These are phyloP conservation scores for Clarias fuscus DNA, from an alignment of 2,797 vertebrate species.

Conservation along the genomic window DNA sequence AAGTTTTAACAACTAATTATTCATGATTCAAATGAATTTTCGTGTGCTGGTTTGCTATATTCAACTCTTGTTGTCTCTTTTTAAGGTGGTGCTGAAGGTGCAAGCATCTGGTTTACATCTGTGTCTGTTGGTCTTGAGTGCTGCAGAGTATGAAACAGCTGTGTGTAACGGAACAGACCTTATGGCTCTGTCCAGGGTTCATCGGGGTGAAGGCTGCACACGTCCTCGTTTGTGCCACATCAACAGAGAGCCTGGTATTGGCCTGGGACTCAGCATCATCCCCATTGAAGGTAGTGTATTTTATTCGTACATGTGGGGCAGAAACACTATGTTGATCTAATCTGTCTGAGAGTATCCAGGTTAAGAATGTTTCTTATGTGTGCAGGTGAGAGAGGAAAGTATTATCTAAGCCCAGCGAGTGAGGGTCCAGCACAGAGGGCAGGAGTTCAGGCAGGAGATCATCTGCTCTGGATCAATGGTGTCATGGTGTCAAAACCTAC, in stretches of 20 bases:
- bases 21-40: background rate
- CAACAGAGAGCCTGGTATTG: slow-evolving; percentile 65
- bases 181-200: slow-evolving; percentile 55
- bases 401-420: slow-evolving; percentile 71
- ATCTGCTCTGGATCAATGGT: slow-evolving; percentile 88
- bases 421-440: slow-evolving; percentile 82
- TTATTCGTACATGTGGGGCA: background rate
- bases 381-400: slow-evolving; percentile 79
- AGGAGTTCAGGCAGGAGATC: slow-evolving; percentile 79
- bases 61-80: slow-evolving; percentile 15
- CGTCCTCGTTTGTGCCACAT: slow-evolving; percentile 85
- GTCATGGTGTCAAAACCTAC: slow-evolving; percentile 73
- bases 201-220: slow-evolving; percentile 67
- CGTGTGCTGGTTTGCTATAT: background rate
- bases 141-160: slow-evolving; percentile 68
- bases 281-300: slow-evolving; percentile 65
- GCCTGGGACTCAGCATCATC: slow-evolving; percentile 80
- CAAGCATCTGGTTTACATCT: slow-evolving; percentile 80
- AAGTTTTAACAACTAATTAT: too few species aligned
- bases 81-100: slow-evolving; percentile 85
- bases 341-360: too few species aligned
- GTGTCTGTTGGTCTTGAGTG: slow-evolving; percentile 78
- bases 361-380: slow-evolving; percentile 31
- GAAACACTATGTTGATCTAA: background rate
- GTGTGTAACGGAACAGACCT: slow-evolving; percentile 65